These are phyloP conservation scores for Eptatretus burgeri DNA, from an alignment of 2,113 vertebrate species.

Conservation along the genomic window DNA sequence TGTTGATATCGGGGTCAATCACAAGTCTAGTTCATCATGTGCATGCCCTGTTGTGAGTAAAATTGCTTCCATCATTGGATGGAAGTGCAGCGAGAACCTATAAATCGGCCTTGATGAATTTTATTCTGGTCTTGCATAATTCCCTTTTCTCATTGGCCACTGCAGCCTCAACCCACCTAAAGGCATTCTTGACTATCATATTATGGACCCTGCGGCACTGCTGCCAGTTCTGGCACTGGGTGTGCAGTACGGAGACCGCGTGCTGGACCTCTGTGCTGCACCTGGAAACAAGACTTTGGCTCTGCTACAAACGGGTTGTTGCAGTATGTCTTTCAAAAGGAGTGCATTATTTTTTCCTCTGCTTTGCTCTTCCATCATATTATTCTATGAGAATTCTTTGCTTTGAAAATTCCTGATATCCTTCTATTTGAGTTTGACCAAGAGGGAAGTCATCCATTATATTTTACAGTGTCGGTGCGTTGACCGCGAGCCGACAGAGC, in stretches of 20 bases:
- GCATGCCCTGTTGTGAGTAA: not conserved
- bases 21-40: not conserved
- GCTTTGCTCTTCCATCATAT: too few relatives aligned
- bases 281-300: constrained; percentile 63
- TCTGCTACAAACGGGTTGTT: constrained; percentile 39
- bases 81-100: not conserved
- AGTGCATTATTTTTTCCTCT: too few relatives aligned
- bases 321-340: constrained; percentile 21
- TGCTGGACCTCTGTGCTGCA: constrained; percentile 71
- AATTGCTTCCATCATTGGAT: not conserved
- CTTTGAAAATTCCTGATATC: too few relatives aligned
- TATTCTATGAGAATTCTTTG: too few relatives aligned
- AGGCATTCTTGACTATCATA: constrained; percentile 39
- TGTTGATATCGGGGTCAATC: not conserved
- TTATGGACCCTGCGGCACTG: constrained; percentile 67
- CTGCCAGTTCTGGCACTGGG: constrained; percentile 49
- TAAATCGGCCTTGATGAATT: not conserved
- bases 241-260: constrained; percentile 25
- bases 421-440: too few relatives aligned
- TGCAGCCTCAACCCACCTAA: not conserved
- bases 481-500: too few relatives aligned
- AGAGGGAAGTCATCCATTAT: too few relatives aligned
- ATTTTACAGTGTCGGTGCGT: too few relatives aligned
- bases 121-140: not conserved
- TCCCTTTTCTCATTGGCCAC: not conserved